These are phyloP conservation scores for Epinotia bilunana DNA, from an alignment of 2,888 invertebrate genomes.

Conservation along the genomic window DNA sequence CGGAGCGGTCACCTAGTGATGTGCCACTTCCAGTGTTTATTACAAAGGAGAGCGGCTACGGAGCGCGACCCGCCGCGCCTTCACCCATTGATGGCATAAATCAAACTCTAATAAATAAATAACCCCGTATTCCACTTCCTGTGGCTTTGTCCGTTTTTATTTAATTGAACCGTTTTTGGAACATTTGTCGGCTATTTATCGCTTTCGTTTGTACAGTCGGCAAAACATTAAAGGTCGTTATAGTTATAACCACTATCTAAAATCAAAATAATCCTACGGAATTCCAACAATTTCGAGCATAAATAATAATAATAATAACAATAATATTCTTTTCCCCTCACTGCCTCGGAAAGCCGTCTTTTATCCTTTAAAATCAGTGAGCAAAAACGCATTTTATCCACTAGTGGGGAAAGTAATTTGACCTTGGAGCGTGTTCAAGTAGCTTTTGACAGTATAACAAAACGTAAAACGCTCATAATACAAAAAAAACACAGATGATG, in stretches of 20 bases:
- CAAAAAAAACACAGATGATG: too few species aligned
- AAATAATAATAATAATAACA: too few species aligned
- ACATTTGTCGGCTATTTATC: constrained; percentile 34
- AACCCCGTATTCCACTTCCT: constrained; percentile 73
- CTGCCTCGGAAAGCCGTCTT: too few species aligned
- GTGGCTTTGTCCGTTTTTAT: constrained; percentile 49
- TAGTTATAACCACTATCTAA: neutral
- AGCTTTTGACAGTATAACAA: too few species aligned
- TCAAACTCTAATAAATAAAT: constrained; percentile 81
- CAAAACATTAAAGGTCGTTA: neutral
- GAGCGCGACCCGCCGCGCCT: constrained; percentile 70
- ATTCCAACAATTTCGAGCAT: too few species aligned
- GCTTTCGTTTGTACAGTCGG: constrained; percentile 17
- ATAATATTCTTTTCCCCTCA: too few species aligned
- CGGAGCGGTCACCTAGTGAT: neutral
- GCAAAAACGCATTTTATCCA: too few species aligned
- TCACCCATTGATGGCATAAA: constrained; percentile 75
- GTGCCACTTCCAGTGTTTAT: constrained; percentile 15
- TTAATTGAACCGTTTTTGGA: constrained; percentile 23
- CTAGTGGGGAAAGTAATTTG: too few species aligned
- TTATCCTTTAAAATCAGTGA: too few species aligned
- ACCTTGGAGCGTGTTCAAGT: too few species aligned
- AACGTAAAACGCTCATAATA: too few species aligned
- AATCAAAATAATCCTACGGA: too few species aligned
- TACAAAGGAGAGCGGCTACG: constrained; percentile 51